Conservation (phyloP, 2,797 vertebrate genomes). For the Eulemur coronatus region DNA sequence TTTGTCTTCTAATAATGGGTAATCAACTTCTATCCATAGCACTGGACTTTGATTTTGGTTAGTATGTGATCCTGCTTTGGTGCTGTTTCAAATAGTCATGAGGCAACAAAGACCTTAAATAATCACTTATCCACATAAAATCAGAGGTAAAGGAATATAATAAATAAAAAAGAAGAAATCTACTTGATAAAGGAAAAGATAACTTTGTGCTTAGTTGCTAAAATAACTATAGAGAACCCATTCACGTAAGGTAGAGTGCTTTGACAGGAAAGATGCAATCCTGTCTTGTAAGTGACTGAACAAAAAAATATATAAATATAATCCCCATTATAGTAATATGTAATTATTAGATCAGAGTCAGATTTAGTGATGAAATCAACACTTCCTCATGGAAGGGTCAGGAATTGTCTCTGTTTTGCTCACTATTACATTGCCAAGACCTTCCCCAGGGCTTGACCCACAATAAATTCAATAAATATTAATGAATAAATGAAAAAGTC, state of each 20-base stretch:
- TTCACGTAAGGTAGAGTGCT: not conserved
- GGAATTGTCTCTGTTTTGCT: constrained; percentile 11
- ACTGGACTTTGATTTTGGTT: constrained; percentile 6
- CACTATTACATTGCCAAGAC: not conserved
- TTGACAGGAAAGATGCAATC: not conserved
- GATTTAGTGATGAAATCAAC: not conserved
- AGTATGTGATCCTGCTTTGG: not conserved
- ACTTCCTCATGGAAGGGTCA: not conserved
- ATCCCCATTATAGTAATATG: not conserved
- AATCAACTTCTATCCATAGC: not conserved
- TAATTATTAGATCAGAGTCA: not conserved
- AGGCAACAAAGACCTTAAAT: not conserved
- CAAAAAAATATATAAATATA: not conserved
- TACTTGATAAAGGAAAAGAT: not conserved
- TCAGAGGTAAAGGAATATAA: not conserved
- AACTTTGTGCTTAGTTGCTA: not conserved
- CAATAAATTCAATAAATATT: constrained; percentile 35
- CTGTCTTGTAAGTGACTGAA: not conserved
- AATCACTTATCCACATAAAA: not conserved
- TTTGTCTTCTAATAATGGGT: constrained; percentile 61
- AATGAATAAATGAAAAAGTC: constrained; percentile 51
- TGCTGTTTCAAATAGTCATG: not conserved
- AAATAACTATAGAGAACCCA: not conserved
- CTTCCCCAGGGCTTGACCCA: not conserved
- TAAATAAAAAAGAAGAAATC: not conserved